phyloP scores from a whole-genome alignment of 2,888 invertebrate species.

The Callyntrura sp. region DNA sequence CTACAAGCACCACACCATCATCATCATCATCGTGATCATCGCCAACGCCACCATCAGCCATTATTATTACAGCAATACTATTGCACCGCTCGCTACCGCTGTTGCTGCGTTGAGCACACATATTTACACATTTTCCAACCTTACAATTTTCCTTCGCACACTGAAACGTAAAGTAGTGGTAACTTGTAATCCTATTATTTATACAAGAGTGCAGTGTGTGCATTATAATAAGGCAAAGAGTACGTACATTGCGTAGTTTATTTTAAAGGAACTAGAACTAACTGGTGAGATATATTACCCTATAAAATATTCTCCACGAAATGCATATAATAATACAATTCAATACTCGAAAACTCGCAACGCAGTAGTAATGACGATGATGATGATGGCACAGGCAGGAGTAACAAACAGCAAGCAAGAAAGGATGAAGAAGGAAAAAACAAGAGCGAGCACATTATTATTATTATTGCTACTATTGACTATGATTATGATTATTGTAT shows the following conservation, averaged over 20 bases:
- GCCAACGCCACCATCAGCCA: not conserved
- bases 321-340: not conserved
- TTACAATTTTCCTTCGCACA: constrained; percentile 22
- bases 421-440: not conserved
- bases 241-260: not conserved
- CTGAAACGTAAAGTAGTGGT: not conserved
- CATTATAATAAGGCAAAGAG: not conserved
- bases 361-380: too few relatives aligned
- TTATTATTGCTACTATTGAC: too few relatives aligned
- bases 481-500: not conserved
- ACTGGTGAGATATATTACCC: constrained; percentile 33
- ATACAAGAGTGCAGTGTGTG: constrained; percentile 3
- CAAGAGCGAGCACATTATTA: not conserved
- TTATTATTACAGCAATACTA: constrained; percentile 12
- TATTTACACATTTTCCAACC: constrained; percentile 40
- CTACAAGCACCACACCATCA: too few relatives aligned
- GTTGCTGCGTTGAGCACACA: not conserved
- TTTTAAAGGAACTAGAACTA: constrained; percentile 27
- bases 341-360: too few relatives aligned
- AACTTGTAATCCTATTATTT: constrained; percentile 39
- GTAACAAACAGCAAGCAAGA: not conserved
- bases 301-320: not conserved
- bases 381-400: not conserved
- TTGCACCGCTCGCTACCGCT: constrained; percentile 10
- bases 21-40: too few relatives aligned